Evolutionary conservation across 1,140 invertebrate genomes (phyloP), one percentile per base, ranked within the genome.

Genomic region (Hydropsyche tenuis): DNA sequence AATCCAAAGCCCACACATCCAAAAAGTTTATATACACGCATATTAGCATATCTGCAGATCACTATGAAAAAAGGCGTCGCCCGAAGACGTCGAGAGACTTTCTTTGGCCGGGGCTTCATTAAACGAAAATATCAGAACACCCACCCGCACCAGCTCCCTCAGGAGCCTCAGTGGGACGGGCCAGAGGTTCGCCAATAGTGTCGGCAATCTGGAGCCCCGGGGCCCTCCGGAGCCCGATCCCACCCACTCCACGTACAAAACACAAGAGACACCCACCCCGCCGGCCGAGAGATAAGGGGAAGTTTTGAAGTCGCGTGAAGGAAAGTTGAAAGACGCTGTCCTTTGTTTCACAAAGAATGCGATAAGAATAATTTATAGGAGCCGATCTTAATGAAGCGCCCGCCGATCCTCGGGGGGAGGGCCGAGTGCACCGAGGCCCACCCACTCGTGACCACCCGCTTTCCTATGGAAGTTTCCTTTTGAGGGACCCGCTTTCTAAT

Each of bases 281-380:
- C n/a, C n/a, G n/a, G n/a, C n/a, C n/a, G n/a, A 37, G 14, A 30
- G 73, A 74, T 69, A 74, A 74, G 66, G 73, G 23, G 66, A 74
- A 77, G 76, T 75, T 77, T 75, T 77, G 73, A 75, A 77, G 76
- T 77, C 76, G 62, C 68, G 73, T 77, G 76, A 77, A 77, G 76
- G 76, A 77, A 77, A 77, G 76, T 77, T 77, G 76, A 77, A 74
- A 77, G 76, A 70, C 73, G 73, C 76, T 77, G 76, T 77, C 76
- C 73, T 77, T 77, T 77, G 76, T 77, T 72, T 77, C 65, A 77
- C 76, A 77, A 77, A 77, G 76, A 77, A 77, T 77, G 76, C 76
- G 76, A 77, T 77, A 77, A 77, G 76, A 77, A 77, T 77, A 77
- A 77, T 77, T 77, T 77, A 77, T 77, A 77, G 76, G 74, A 72